Conservation (phyloP, 1,140 invertebrate species). For the Alviniconcha marisindica region DNA sequence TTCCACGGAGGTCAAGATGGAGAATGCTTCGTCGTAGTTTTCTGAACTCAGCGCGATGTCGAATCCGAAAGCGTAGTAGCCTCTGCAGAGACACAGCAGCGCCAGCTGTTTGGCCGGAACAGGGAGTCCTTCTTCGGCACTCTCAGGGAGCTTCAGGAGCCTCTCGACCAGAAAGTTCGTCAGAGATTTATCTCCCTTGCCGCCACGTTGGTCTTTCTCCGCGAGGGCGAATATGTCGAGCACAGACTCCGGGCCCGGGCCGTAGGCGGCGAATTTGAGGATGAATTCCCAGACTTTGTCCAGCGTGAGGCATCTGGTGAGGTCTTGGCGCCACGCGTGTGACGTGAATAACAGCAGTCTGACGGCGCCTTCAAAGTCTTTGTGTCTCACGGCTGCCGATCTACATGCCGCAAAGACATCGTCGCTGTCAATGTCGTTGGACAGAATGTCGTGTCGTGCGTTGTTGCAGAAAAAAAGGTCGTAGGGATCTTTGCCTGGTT, state of each 20-base stretch:
- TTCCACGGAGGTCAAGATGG: not conserved
- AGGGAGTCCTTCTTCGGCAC: not conserved
- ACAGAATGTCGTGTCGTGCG: not conserved
- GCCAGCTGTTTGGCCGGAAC: not conserved
- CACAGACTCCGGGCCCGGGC: not conserved
- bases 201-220: not conserved
- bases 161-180: not conserved
- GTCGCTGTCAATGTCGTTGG: not conserved
- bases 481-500: not conserved
- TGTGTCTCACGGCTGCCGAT: not conserved
- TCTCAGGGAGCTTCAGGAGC: not conserved
- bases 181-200: not conserved
- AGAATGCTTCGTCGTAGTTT: not conserved
- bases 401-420: not conserved
- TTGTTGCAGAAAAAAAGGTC: not conserved
- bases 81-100: not conserved
- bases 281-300: not conserved
- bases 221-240: not conserved
- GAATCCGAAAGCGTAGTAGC: not conserved
- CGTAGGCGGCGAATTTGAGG: not conserved
- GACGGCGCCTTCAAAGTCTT: not conserved
- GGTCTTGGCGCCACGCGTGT: no score
- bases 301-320: not conserved
- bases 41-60: not conserved
- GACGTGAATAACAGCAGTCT: not conserved